A percentile compares a stretch with the other conserved stretches of the same genome.
Evolutionary conservation across 2,888 invertebrate species (phyloP).

Genomic region (Tortrix viridana): DNA sequence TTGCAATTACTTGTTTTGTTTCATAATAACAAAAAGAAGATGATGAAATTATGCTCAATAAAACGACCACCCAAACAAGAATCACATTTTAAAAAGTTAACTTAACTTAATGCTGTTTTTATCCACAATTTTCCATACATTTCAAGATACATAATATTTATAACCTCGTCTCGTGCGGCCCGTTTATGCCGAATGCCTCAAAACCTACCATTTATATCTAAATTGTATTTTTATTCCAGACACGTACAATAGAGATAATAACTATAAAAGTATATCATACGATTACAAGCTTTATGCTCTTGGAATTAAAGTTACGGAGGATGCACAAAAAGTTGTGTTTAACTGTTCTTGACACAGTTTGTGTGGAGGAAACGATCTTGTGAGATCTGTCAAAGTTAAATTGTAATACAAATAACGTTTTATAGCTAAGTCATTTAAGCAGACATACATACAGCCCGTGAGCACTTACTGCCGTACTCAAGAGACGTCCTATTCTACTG

Average conservation of each 20-base stretch:
- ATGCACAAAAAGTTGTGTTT: conserved; percentile 18
- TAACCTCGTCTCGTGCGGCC: conserved; percentile 25
- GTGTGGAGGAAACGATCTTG: conserved; percentile 63
- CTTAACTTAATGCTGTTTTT: not conserved
- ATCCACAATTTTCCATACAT: conserved; percentile 8
- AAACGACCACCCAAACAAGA: no score
- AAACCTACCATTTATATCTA: conserved; percentile 37
- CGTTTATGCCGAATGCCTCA: conserved; percentile 27
- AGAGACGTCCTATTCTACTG: no score
- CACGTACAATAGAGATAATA: conserved; percentile 51
- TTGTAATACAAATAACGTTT: conserved; percentile 12
- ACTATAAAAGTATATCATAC: conserved; percentile 34
- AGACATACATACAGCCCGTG: no score
- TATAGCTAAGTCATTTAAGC: not conserved
- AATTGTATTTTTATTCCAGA: conserved; percentile 54
- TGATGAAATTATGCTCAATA: no score
- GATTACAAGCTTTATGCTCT: conserved; percentile 47
- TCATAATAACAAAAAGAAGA: no score
- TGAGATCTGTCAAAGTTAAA: conserved; percentile 58
- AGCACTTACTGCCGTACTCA: no score
- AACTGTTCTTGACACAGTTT: conserved; percentile 73
- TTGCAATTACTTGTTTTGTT: no score
- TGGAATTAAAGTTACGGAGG: not conserved
- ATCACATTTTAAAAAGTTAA: not conserved
- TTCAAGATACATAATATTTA: conserved; percentile 15